Percentiles rank a stretch among this genome's conserved stretches.
Conservation (phyloP, 2,888 invertebrate species). For the Amiota minor region DNA sequence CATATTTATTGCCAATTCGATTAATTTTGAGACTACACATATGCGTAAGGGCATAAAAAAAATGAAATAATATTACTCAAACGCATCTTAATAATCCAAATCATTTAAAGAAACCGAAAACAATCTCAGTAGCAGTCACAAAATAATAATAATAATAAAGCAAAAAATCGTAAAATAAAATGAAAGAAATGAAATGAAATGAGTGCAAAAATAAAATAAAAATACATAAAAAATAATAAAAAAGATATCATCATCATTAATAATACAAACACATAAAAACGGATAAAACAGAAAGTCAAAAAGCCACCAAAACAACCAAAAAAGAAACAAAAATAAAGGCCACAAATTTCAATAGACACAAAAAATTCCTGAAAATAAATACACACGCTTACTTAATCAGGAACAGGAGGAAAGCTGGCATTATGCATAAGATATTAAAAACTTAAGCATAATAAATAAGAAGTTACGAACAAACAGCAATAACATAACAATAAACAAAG, state of each 20-base stretch:
- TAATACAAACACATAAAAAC: conserved; percentile 1
- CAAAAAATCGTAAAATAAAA: conserved; percentile 48
- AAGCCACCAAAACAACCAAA: conserved; percentile 26
- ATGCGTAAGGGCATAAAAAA: conserved; percentile 39
- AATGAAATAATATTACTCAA: conserved; percentile 21
- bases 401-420: not conserved
- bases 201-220: conserved; percentile 31
- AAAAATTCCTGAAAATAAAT: not conserved
- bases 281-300: conserved; percentile 48
- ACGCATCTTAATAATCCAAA: not conserved
- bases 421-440: conserved; percentile 19
- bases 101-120: too few relatives aligned
- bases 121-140: conserved; percentile 24
- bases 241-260: conserved; percentile 42
- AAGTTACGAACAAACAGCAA: not conserved
- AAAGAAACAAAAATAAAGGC: conserved; percentile 34
- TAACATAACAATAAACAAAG: not conserved
- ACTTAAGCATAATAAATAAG: conserved; percentile 21
- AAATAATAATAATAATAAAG: conserved; percentile 14
- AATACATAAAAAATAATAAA: conserved; percentile 38
- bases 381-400: not conserved
- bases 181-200: conserved; percentile 26
- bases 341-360: not conserved
- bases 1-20: conserved; percentile 8
- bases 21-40: conserved; percentile 35